Base-by-base conservation (phyloP, 2,888 invertebrate genomes). In the Polymixis flavicincta region DNA sequence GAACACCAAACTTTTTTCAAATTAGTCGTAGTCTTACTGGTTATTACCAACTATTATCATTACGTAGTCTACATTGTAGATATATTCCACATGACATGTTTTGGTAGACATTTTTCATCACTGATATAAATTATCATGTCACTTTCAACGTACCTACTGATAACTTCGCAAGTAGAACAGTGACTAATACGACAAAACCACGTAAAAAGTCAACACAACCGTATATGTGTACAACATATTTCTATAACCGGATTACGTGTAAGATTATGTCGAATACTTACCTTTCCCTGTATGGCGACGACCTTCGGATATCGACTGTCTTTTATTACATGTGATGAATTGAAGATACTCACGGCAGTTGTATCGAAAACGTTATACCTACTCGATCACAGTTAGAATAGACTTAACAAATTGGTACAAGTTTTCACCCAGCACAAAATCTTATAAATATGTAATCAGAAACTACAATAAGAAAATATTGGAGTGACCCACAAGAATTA, bases 141-240 rank as follows among this genome's bases (percentile, higher is more conserved):
- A 48, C 45, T 85, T 78, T 69, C 68, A 57, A 32, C 67, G 63
- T 67, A 74, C n/a, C n/a, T n/a, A n/a, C 66, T 64, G 74, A 82
- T 78, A 84, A 67, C 61, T 78, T 57, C 25, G 22, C 61, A 71
- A 76, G 48, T 79, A 60, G 66, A 71, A 59, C 52, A 55, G 55
- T 85, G 76, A 80, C 63, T 79, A 82, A 85, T 74, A 60, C 37
- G 68, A 71, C 83, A 64, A 73, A 60, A 32, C 28, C 48, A 67
- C 71, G 55, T 60, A 63, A 68, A 69, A 52, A 73, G 22, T 64
- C 61, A 57, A 72, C 59, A 32, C 61, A 69, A 76, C 52, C 59
- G 9, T 57, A 52, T 55, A 37, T 5, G 19, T 57, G 17, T 37
- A 48, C 60, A 64, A 65, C 22, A 68, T 71, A 72, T 80, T 76